Evolutionary conservation across 2,888 invertebrate species (phyloP).

Genomic region (Leucoma salicis): DNA sequence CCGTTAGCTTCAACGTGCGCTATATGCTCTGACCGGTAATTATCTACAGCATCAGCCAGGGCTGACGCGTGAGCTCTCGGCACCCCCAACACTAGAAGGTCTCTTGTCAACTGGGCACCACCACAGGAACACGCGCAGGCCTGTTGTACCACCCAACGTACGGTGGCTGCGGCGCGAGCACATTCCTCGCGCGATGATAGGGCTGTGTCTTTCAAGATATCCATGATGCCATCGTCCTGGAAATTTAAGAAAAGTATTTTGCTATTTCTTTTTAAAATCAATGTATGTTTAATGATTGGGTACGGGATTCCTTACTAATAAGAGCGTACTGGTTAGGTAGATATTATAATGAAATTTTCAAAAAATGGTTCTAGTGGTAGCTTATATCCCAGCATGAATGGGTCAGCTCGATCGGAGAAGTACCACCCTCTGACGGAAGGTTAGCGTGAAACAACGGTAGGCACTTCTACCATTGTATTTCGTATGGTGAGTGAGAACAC

Average conservation of each 20-base stretch:
- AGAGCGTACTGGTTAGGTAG: too few species aligned
- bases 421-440: too few species aligned
- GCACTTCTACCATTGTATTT: too few species aligned
- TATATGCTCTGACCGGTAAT: conserved; percentile 44
- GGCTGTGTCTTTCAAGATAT: conserved; percentile 65
- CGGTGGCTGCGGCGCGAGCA: conserved; percentile 66
- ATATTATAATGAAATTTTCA: too few species aligned
- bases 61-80: conserved; percentile 66
- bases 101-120: conserved; percentile 56
- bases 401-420: too few species aligned
- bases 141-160: conserved; percentile 67
- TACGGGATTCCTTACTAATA: too few species aligned
- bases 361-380: too few species aligned
- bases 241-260: conserved; percentile 27
- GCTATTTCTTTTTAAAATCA: too few species aligned
- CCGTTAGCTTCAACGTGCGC: conserved; percentile 44
- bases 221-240: conserved; percentile 71
- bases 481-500: too few species aligned
- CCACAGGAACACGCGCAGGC: conserved; percentile 56
- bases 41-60: conserved; percentile 57
- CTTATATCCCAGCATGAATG: too few species aligned
- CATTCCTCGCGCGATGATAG: conserved; percentile 66
- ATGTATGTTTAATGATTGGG: too few species aligned
- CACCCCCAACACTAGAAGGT: conserved; percentile 66
- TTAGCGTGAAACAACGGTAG: too few species aligned